Percentiles rank a stretch among this genome's conserved stretches.
Evolutionary conservation across 2,113 vertebrate species (phyloP).

Genomic region (Aleadryas rufinucha): DNA sequence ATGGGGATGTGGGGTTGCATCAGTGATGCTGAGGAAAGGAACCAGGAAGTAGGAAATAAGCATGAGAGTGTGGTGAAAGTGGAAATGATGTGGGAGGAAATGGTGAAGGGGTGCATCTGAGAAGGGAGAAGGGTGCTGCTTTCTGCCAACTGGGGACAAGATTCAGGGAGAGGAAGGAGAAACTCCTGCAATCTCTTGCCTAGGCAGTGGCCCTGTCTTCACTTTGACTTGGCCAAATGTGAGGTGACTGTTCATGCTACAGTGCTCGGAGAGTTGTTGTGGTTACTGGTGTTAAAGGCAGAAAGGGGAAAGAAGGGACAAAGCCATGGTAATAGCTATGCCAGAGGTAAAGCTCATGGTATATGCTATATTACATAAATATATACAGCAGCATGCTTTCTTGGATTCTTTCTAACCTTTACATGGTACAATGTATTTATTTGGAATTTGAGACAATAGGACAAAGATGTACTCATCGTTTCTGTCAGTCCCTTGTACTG

Average conservation of each 20-base stretch:
- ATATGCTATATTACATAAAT: background rate
- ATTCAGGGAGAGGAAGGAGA: background rate
- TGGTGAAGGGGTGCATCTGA: background rate
- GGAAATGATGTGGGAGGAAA: background rate
- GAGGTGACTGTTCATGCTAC: background rate
- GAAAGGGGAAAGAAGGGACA: background rate
- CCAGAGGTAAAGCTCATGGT: background rate
- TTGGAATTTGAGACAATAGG: background rate
- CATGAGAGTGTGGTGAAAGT: background rate
- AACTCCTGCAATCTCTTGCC: background rate
- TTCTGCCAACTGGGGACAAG: background rate
- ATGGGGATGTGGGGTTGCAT: background rate
- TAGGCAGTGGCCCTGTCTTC: background rate
- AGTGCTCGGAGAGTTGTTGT: background rate
- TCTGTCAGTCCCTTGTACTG: background rate
- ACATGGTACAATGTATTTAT: background rate
- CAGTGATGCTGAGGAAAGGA: background rate
- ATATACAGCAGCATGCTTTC: background rate
- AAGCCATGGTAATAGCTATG: background rate
- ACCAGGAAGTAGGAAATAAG: background rate
- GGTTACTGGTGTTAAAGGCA: background rate
- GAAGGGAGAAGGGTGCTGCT: background rate
- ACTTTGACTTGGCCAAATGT: background rate
- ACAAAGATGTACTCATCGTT: background rate
- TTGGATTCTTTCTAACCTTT: background rate